Evolutionary conservation across 2,797 vertebrate genomes (phyloP), one percentile per base, ranked within the genome.

Genomic region (Notolabrus celidotus): DNA sequence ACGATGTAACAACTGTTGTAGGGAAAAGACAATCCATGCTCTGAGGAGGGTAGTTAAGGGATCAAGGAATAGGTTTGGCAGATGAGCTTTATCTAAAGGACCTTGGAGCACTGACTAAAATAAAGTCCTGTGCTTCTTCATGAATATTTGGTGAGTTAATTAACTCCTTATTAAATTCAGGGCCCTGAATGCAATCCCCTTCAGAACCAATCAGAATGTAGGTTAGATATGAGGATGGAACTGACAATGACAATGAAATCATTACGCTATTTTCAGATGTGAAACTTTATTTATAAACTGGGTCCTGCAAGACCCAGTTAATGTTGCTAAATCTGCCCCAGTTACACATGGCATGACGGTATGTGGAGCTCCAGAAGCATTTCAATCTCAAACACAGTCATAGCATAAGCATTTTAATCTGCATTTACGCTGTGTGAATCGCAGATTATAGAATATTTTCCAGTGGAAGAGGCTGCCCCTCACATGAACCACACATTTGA

Each of bases 251-350:
- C 83, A 81, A 83, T 86, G 87, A 86, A 93, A 88, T 88, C 90
- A 85, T 59, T 71, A 75, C 27, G 45, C 90, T 94, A 94, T 94
- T 94, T 92, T 91, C 83, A 92, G 91, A 85, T 49, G 53, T 68
- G 51, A 88, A 90, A 88, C 79, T 84, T 86, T 93, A 92, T 94
- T 91, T 86, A 86, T 89, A 93, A 89, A 84, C 71, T 4, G 56
- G 59, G 60, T 31, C 67, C 72, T 42, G 69, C 78, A 73, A 83
- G 82, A 85, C 87, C 88, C 85, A 87, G 84, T 90, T 91, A 78
- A 75, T 41, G 31, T 57, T 54, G 66, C 74, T 83, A 73, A 77
- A 83, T 84, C 82, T 86, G 86, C 77, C 80, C 79, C 76, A 71
- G 58, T 80, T 84, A 63, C 72, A 79, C 46, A 63, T 58, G 66